Evolutionary conservation across 2,888 invertebrate genomes (phyloP).

Genomic region (Eupithecia insigniata): DNA sequence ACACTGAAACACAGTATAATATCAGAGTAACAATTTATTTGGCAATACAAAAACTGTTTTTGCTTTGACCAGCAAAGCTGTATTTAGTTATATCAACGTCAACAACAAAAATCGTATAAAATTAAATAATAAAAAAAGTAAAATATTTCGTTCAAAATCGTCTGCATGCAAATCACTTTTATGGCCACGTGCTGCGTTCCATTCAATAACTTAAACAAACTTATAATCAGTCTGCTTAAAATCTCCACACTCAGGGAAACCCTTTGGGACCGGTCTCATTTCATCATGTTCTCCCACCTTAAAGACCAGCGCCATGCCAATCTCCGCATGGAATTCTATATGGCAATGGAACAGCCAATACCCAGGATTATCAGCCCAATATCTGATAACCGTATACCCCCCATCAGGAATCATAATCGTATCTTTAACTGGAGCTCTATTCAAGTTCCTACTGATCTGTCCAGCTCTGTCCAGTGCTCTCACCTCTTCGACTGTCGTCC

Average conservation of each 20-base stretch:
- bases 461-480: constrained; percentile 88
- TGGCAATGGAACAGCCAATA: constrained; percentile 97
- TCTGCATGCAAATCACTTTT: neutral
- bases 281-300: constrained; percentile 92
- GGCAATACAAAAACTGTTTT: neutral
- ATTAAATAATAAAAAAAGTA: neutral
- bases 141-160: neutral
- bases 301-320: constrained; percentile 94
- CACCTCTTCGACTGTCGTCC: constrained; percentile 87
- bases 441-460: constrained; percentile 87
- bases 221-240: constrained; percentile 24
- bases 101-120: neutral
- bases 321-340: constrained; percentile 94
- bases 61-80: neutral
- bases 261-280: constrained; percentile 88
- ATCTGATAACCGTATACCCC: constrained; percentile 93
- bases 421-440: constrained; percentile 91
- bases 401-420: constrained; percentile 96
- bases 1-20: neutral
- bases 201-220: neutral
- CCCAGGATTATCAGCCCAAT: constrained; percentile 93
- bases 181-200: neutral
- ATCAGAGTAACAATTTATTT: neutral
- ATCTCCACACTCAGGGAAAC: constrained; percentile 90
- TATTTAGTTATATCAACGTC: neutral